Evolutionary conservation across 2,888 invertebrate genomes (phyloP).

Genomic region (Itoplectis maculator): DNA sequence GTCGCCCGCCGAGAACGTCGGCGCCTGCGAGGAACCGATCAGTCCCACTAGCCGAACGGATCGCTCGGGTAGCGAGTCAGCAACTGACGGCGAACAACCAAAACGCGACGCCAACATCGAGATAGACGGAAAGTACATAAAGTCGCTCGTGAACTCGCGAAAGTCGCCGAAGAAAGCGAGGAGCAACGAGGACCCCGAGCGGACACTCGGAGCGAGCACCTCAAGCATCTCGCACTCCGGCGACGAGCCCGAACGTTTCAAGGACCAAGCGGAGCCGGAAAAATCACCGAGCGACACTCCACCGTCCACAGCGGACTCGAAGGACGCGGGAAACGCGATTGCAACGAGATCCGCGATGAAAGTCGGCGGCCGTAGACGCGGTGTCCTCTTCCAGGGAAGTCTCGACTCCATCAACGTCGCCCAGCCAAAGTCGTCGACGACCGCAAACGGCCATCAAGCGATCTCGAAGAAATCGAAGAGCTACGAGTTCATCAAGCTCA

Average conservation of each 20-base stretch:
- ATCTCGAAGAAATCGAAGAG: conserved; percentile 82
- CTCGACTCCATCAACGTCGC: conserved; percentile 77
- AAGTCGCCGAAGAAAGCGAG: conserved; percentile 78
- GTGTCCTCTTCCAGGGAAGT: conserved; percentile 74
- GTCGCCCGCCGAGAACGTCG: not conserved
- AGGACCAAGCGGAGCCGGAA: conserved; percentile 22
- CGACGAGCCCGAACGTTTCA: conserved; percentile 43
- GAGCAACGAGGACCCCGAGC: conserved; percentile 64
- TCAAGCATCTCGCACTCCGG: conserved; percentile 17
- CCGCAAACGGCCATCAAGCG: conserved; percentile 66
- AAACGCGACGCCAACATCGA: conserved; percentile 72
- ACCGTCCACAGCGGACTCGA: not conserved
- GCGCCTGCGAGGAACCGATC: conserved; percentile 6
- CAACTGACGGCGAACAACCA: conserved; percentile 20
- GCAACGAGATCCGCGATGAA: not conserved
- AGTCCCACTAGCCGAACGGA: conserved; percentile 12
- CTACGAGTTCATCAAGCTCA: conserved; percentile 80
- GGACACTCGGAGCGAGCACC: not conserved
- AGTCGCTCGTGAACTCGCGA: conserved; percentile 80
- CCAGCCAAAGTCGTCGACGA: conserved; percentile 59
- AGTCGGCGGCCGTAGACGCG: conserved; percentile 54
- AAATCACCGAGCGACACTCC: conserved; percentile 8
- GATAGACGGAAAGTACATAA: conserved; percentile 82
- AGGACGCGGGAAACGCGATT: not conserved
- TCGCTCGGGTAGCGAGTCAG: conserved; percentile 16